Base-by-base conservation (phyloP, 2,888 invertebrate species). In the Deilephila elpenor region DNA sequence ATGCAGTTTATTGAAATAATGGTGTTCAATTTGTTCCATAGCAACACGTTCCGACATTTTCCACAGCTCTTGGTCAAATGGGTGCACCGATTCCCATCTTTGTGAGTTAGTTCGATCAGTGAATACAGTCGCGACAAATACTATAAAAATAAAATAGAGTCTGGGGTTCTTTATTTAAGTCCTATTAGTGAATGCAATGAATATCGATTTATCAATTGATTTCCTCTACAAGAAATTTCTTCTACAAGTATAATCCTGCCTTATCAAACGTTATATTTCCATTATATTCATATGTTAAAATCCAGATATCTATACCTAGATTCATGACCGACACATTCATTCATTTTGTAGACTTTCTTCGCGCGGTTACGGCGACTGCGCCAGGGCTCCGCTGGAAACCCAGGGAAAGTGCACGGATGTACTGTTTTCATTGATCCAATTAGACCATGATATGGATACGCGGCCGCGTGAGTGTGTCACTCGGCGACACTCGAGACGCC, bases 341-440 rank as follows among this genome's bases (percentile, higher is more conserved):
- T 51, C 37, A 20, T 67, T 67, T 51, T 51, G 5, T 51, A 20
- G 51, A 51, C 67, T 67, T 67, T 67, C 67, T 51, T 67, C 51
- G 2, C 5, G 51, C 51, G 51, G 67, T 67, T 51, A 67, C 67
- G 67, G 67, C 25, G 25, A 25, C 14, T 44, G 67, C 67, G 51
- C 51, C 44, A 17, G 59, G 64, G 64, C 64, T 44, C 11, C 44
- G 44, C 44, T 44, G 44, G 44, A 44, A 44, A 56, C 56, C 56
- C 56, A 56, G 56, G 56, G 67, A 51, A 67, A 67, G 67, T 67
- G 67, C 67, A 51, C 67, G 67, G 67, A 67, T 51, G 20, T 67
- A 51, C 20, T 64, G 25, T 20, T 44, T 67, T 51, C 67, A 67
- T 67, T 67, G 25, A 14, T 25, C 51, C 44, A 67, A 62, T 51